Percentiles rank a stretch among this genome's conserved stretches.
These are phyloP conservation scores for Etheostoma nigrum DNA, from an alignment of 2,797 vertebrate species.

Conservation along the genomic window DNA sequence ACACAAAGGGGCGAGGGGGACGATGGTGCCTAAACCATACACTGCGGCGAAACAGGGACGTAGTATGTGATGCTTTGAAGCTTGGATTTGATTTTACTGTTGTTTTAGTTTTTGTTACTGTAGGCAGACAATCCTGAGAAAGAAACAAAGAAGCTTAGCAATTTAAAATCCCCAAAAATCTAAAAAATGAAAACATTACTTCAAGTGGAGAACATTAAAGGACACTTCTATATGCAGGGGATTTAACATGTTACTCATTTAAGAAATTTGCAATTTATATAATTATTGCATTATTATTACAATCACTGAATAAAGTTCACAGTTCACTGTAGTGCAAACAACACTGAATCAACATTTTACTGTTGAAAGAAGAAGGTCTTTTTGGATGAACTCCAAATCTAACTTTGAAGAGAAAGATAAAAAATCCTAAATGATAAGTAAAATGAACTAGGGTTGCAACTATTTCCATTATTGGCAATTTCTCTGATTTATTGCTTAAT, in stretches of 20 bases:
- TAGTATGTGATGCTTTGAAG: slow-evolving; percentile 3
- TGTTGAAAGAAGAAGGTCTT: background rate
- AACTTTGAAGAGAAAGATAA: background rate
- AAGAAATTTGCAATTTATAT: background rate
- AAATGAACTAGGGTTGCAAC: background rate
- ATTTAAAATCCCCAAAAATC: background rate
- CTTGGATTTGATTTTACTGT: slow-evolving; percentile 10
- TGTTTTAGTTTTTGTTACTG: background rate
- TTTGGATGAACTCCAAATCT: background rate
- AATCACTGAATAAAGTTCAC: background rate
- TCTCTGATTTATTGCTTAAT: background rate
- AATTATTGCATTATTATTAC: background rate
- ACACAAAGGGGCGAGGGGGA: slow-evolving; percentile 32
- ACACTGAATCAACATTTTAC: background rate
- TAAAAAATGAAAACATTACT: too few species aligned
- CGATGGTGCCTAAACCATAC: slow-evolving; percentile 8
- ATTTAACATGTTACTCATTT: background rate
- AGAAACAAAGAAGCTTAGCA: background rate
- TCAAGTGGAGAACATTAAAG: background rate
- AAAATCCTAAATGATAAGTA: background rate
- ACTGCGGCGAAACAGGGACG: slow-evolving; percentile 11
- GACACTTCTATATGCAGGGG: background rate
- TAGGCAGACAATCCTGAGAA: background rate
- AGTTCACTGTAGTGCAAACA: background rate
- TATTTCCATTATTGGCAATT: background rate